A percentile compares a stretch with the other conserved stretches of the same genome.
Conservation (phyloP, 2,888 invertebrate species). For the Ophonus ardosiacus region DNA sequence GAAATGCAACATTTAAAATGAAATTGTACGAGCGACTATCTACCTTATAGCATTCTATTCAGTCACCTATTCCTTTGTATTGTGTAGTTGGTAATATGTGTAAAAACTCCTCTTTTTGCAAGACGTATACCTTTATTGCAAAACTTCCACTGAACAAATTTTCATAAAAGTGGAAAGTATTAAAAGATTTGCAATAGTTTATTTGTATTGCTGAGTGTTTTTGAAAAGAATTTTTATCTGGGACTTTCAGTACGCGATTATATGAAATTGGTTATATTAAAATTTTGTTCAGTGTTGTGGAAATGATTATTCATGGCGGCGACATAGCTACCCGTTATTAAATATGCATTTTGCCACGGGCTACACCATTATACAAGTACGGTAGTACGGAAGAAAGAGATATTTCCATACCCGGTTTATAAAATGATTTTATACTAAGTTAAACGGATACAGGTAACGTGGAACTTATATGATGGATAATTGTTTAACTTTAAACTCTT, state of each 20-base stretch:
- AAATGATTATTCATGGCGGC: slow-evolving; percentile 64
- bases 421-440: not conserved
- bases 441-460: not conserved
- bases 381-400: not conserved
- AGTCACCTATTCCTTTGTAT: not conserved
- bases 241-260: slow-evolving; percentile 40
- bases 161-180: slow-evolving; percentile 38
- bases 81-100: not conserved
- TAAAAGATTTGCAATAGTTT: slow-evolving; percentile 28
- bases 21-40: too few relatives aligned
- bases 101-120: not conserved
- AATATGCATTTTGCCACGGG: slow-evolving; percentile 49
- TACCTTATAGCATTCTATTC: not conserved
- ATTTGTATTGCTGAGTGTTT: slow-evolving; percentile 10
- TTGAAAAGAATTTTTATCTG: slow-evolving; percentile 40
- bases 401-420: not conserved
- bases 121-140: not conserved
- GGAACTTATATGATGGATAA: not conserved
- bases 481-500: not conserved
- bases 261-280: slow-evolving; percentile 66
- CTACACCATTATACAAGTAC: not conserved
- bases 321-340: slow-evolving; percentile 57
- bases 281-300: slow-evolving; percentile 66
- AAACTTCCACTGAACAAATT: not conserved
- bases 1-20: too few relatives aligned